Conservation (phyloP, 2,888 invertebrate genomes). For the Platyscelio sp. region DNA sequence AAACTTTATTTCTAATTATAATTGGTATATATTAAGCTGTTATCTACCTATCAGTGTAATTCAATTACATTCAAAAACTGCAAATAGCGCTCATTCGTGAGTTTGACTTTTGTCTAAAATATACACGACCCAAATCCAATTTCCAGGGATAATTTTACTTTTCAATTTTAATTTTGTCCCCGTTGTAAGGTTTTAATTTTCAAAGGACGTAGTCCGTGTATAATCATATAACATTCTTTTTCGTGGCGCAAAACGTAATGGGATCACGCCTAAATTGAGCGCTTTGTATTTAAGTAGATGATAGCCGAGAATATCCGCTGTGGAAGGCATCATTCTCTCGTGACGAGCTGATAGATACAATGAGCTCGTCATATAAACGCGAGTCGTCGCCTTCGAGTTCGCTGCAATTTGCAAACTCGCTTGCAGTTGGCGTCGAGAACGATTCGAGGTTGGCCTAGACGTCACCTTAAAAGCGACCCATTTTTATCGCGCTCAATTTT, state of each 20-base stretch:
- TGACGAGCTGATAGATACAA: conserved; percentile 62
- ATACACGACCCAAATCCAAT: too few relatives aligned
- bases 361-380: conserved; percentile 62
- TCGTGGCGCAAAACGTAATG: conserved; percentile 53
- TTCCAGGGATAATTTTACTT: too few relatives aligned
- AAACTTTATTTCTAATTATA: too few relatives aligned
- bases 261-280: conserved; percentile 68
- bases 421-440: background rate
- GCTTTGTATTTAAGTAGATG: conserved; percentile 73
- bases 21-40: too few relatives aligned
- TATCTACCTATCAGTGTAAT: too few relatives aligned
- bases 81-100: too few relatives aligned
- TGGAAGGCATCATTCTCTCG: conserved; percentile 55
- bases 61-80: too few relatives aligned
- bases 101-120: too few relatives aligned
- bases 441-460: background rate
- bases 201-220: too few relatives aligned
- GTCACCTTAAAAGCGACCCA: conserved; percentile 6
- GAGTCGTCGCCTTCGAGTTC: conserved; percentile 37
- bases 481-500: conserved; percentile 3
- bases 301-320: conserved; percentile 69
- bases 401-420: conserved; percentile 60
- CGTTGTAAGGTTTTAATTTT: too few relatives aligned
- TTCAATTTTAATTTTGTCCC: too few relatives aligned
- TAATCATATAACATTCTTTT: too few relatives aligned